Base-by-base conservation (phyloP, 2,113 vertebrate genomes). In the Alaudala cheleensis region DNA sequence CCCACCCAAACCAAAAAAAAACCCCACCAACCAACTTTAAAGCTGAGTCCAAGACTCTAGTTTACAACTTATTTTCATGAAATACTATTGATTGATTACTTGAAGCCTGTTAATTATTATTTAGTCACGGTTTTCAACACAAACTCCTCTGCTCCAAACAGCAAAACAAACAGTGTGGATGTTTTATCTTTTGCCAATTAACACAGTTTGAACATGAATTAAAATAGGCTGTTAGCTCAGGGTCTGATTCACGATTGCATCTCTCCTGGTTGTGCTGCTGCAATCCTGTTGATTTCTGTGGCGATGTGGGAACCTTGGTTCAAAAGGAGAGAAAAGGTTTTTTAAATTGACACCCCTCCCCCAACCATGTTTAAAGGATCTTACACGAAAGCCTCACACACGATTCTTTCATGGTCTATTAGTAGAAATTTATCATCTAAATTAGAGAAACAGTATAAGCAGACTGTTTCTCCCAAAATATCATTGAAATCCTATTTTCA, bases 391-490 rank as follows among this genome's bases (percentile, higher is more conserved):
- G 44, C 94, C 80, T 89, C 80, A 49, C 69, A 73, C n/a, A n/a
- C 24, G 28, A 61, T 49, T 86, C 87, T 81, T 93, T 87, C 73
- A 80, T 70, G 51, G 70, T 73, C 93, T 79, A 45, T 86, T 94
- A 82, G 26, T 83, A 96, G 85, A 95, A 97, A 97, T 83, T 74
- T 39, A 86, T 53, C 90, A 86, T 86, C 64, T 87, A 89, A 97
- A 96, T 96, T 89, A 94, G 61, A 97, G 66, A 95, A 96, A 83
- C 82, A 80, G 82, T 89, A 62, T 90, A 95, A 96, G 93, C 74
- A 93, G 81, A 81, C 64, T 97, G 92, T 97, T 98, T 98, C 90
- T 95, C 91, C 94, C 86, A 97, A 98, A 98, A 95, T 97, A 98
- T 94, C 93, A 95, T 93, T 95, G 96, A 97, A 97, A 97, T 95